These are phyloP conservation scores for Rhynchopsitta pachyrhyncha DNA, from an alignment of 2,113 vertebrate species.

Conservation along the genomic window DNA sequence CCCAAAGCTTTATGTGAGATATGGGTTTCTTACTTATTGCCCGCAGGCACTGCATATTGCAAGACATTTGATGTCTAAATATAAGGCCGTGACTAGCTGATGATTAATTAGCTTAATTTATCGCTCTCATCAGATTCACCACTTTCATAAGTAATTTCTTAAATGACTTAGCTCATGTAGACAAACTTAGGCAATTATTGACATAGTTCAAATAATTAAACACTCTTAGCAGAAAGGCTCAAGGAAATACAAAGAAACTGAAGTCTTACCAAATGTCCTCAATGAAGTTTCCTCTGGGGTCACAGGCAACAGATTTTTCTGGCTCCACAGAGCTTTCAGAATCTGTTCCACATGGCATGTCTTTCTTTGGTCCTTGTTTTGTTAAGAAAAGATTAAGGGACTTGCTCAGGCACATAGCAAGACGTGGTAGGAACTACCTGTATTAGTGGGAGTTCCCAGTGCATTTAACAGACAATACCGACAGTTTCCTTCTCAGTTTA, in stretches of 20 bases:
- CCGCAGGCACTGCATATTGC: not conserved
- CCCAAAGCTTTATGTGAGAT: not conserved
- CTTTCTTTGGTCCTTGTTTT: conserved; percentile 30
- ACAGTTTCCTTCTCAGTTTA: not conserved
- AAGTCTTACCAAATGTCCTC: conserved; percentile 4
- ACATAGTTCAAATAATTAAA: conserved; percentile 20
- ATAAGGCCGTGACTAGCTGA: not conserved
- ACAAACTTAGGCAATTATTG: not conserved
- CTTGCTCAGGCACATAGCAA: conserved; percentile 16
- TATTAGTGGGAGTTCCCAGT: not conserved
- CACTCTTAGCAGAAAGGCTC: not conserved
- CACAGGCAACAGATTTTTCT: conserved; percentile 4
- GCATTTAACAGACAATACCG: not conserved
- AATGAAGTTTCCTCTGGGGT: not conserved
- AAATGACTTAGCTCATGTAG: conserved; percentile 7
- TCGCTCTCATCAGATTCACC: conserved; percentile 9
- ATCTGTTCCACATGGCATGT: conserved; percentile 17
- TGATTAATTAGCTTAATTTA: conserved; percentile 37
- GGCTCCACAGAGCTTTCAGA: not conserved
- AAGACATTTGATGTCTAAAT: not conserved
- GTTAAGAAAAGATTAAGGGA: conserved; percentile 9
- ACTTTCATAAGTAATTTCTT: conserved; percentile 19
- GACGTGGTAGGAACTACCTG: not conserved
- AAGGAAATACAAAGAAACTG: not conserved
- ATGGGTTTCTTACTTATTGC: not conserved